Evolutionary conservation across 2,797 vertebrate genomes (phyloP), one percentile per base, ranked within the genome.

Genomic region (Loris lydekkerianus): DNA sequence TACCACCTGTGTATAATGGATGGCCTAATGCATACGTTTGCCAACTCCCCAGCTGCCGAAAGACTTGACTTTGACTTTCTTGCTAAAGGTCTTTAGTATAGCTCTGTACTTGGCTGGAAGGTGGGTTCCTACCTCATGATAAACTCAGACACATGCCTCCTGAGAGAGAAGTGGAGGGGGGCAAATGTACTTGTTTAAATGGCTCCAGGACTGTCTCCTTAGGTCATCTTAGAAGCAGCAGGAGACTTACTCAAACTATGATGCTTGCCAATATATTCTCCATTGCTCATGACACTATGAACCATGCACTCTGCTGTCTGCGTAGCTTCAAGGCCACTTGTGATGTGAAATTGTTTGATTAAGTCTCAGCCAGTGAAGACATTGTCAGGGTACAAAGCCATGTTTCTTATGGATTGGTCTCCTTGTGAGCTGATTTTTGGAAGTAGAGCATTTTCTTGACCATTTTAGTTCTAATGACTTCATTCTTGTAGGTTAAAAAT

Each of bases 401-500:
- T n/a, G 15, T 6, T n/a, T 82, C 53, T 88, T 40, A 25, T 63
- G 80, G 63, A 43, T 31, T 43, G 37, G 10, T 82, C 9, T 7
- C 58, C 58, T 43, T 61, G 43, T 61, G 31, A 85, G 37, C 56
- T 25, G 20, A 14, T 80, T 46, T 46, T 92, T 75, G 69, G 49
- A 86, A 95, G 31, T 43, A 31, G 27, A 43, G 8, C 4, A 0
- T 78, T 77, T 89, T 87, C 40, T 65, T 94, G 34, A 69, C 4
- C 7, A 25, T 10, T 84, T 95, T 37, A 49, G 60, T 92, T 81
- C 56, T 75, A 56, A 70, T 31, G 27, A 67, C 7, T 25, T 95
- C 7, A 60, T 21, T 69, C 67, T 81, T 21, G 58, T 37, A 27
- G 94, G 5, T 17, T 43, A 46, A 20, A 10, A 43, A 46, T 76